Evolutionary conservation across 2,113 vertebrate genomes (phyloP), one percentile per base, ranked within the genome.

Genomic region (Cryptotis parvus): DNA sequence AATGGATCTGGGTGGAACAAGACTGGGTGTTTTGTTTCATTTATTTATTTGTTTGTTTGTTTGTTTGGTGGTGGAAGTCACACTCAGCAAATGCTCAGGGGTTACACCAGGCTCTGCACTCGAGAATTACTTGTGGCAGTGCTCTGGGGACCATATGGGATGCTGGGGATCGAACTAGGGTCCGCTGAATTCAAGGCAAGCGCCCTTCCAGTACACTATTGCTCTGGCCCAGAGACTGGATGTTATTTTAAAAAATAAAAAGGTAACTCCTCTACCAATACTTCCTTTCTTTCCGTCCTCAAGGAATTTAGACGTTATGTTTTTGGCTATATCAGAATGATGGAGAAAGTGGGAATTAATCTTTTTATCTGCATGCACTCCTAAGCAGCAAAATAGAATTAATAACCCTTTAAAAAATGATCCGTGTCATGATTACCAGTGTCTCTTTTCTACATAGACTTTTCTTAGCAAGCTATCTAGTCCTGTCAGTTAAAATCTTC

Each of bases 401-500:
- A 58, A 58, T 58, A 87, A 81, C 31, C 37, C 73, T 70, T 55
- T 49, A 49, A 49, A 77, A 58, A 68, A 86, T 65, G 20, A 31
- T 72, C 35, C 41, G 1, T 83, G 49, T 39, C n/a, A 1, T 43
- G 41, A 65, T n/a, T 52, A 0, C 58, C 26, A 74, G 37, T 72
- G 43, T 70, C 22, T 9, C 11, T 77, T 84, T 55, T 80, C 55
- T 61, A 1, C 55, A 12, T n/a, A 73, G 39, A 80, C 39, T 65
- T 84, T 79, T 84, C 72, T 86, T 39, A 91, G 70, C 72, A 79
- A 93, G 66, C 24, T 70, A 75, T 66, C 74, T 78, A 35, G 11
- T 61, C 26, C 43, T 77, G 37, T 91, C 73, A 92, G 61, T 58
- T 45, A 78, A 76, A 37, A 84, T 87, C 27, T 84, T 70, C 29